Evolutionary conservation across 2,888 invertebrate species (phyloP).

Genomic region (Plusia festucae): DNA sequence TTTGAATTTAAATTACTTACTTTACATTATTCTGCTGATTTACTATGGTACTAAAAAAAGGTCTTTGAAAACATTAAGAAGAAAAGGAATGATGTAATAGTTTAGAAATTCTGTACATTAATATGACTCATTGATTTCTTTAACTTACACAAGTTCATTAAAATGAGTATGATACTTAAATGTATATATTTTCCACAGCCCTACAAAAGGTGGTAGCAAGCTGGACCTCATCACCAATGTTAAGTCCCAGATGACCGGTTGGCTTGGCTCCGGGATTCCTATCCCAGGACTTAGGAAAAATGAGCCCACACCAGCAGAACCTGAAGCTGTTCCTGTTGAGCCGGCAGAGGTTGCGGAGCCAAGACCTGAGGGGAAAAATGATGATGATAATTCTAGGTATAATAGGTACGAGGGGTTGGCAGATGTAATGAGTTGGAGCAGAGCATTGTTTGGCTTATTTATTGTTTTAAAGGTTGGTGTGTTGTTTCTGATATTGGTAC

Average conservation of each 20-base stretch:
- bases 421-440: conserved; percentile 85
- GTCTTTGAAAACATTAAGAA: rapidly evolving
- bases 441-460: conserved; percentile 59
- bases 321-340: conserved; percentile 81
- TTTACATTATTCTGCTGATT: neutral
- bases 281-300: conserved; percentile 93
- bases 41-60: neutral
- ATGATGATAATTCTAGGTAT: conserved; percentile 97
- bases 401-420: conserved; percentile 92
- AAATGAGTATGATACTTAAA: conserved; percentile 9
- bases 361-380: conserved; percentile 90
- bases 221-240: conserved; percentile 96
- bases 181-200: conserved; percentile 83
- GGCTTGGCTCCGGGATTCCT: conserved; percentile 93
- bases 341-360: conserved; percentile 79
- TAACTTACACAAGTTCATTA: no score
- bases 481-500: conserved; percentile 38
- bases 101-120: neutral
- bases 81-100: neutral
- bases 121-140: neutral
- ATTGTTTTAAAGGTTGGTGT: conserved; percentile 59
- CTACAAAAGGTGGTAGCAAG: conserved; percentile 92
- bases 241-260: conserved; percentile 95
- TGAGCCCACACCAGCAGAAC: conserved; percentile 87
- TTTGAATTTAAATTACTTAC: neutral